Conservation (phyloP, 2,888 invertebrate genomes). For the Melanostoma mellinum region DNA sequence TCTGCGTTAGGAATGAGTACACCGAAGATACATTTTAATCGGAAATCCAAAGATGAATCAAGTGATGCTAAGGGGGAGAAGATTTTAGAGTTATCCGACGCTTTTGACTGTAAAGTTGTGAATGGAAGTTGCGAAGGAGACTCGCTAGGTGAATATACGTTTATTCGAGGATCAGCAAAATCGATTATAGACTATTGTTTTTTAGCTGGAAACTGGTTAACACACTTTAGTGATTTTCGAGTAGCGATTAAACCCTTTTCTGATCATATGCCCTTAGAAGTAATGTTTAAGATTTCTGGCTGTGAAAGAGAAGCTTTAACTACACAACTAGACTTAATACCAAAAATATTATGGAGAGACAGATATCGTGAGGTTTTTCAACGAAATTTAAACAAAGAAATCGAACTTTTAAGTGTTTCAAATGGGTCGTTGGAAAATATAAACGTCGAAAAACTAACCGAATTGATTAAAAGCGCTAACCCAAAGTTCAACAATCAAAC, state of each 20-base stretch:
- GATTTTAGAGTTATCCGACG: no score
- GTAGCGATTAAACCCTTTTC: conserved; percentile 4
- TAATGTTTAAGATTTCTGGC: neutral
- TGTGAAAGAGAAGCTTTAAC: neutral
- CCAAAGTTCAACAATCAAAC: no score
- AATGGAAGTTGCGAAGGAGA: neutral
- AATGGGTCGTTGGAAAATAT: neutral
- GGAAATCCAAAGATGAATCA: neutral
- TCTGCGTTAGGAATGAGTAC: neutral
- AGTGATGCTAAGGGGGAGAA: neutral
- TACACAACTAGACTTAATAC: neutral
- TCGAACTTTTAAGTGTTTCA: neutral
- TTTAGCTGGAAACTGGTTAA: conserved; percentile 4
- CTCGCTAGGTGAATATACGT: neutral
- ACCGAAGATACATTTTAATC: neutral
- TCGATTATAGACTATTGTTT: conserved; percentile 15
- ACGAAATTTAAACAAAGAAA: neutral
- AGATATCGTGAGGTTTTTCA: no score
- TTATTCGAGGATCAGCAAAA: neutral
- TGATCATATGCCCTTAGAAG: conserved; percentile 1
- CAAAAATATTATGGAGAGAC: neutral
- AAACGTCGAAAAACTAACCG: neutral
- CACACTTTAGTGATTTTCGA: neutral
- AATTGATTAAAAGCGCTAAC: neutral
- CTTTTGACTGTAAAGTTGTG: neutral